A percentile compares a stretch with the other conserved stretches of the same genome.
Evolutionary conservation across 2,797 vertebrate genomes (phyloP).

Genomic region (Lepus townsendii): DNA sequence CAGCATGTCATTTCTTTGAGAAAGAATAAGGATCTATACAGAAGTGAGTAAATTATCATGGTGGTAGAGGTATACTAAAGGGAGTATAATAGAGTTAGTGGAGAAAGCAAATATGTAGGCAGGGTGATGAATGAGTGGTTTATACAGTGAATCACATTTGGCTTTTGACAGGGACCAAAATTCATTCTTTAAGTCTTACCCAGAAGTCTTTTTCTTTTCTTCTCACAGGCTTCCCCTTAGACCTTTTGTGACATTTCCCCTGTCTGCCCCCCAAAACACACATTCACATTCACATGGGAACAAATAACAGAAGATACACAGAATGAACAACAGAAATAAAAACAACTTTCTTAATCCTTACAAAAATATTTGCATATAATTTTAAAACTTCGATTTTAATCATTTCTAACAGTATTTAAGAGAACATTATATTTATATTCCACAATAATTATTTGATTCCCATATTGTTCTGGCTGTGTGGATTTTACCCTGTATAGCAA

Average conservation of each 20-base stretch:
- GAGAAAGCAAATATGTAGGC: constrained; percentile 39
- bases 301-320: background rate
- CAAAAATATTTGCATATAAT: background rate
- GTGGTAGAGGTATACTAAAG: background rate
- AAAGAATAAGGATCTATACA: background rate
- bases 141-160: constrained; percentile 51
- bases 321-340: background rate
- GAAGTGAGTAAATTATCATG: constrained; percentile 24
- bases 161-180: constrained; percentile 53
- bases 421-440: background rate
- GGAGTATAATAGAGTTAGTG: constrained; percentile 10
- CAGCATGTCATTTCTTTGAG: constrained; percentile 23
- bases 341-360: background rate
- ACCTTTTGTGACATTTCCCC: background rate
- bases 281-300: background rate
- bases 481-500: background rate
- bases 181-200: constrained; percentile 37
- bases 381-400: background rate
- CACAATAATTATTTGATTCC: background rate
- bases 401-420: background rate
- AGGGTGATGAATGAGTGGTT: constrained; percentile 54
- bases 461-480: background rate
- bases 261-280: fast-evolving
- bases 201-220: constrained; percentile 35
- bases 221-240: background rate